Percentiles rank a stretch among this genome's conserved stretches.
phyloP scores from a whole-genome alignment of 2,888 invertebrate species.

The Suillia variegata region DNA sequence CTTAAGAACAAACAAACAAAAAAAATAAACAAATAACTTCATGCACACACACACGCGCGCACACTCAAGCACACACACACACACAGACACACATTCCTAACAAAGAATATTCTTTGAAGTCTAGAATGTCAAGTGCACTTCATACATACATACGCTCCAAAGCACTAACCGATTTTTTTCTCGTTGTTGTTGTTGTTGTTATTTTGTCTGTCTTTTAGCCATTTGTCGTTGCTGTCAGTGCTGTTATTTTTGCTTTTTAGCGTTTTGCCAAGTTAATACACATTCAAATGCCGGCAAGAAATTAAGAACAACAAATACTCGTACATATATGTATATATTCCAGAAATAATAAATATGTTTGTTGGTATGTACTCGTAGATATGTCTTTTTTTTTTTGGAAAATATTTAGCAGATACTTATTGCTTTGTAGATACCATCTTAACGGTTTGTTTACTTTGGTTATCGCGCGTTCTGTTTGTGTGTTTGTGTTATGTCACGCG shows the following conservation, averaged over 20 bases:
- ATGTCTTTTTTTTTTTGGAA: too few species aligned
- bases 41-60: constrained; percentile 20
- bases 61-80: neutral
- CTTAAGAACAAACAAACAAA: constrained; percentile 12
- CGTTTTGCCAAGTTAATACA: neutral
- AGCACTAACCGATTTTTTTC: neutral
- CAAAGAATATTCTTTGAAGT: constrained; percentile 14
- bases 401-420: too few species aligned
- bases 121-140: constrained; percentile 31
- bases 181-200: neutral
- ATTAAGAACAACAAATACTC: too few species aligned
- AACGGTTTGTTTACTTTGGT: too few species aligned
- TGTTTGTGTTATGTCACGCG: too few species aligned
- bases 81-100: too few species aligned
- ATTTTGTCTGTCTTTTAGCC: neutral
- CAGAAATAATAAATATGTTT: too few species aligned
- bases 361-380: too few species aligned
- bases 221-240: neutral
- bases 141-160: neutral
- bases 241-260: neutral
- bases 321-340: too few species aligned
- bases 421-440: too few species aligned
- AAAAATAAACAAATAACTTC: constrained; percentile 19
- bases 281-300: too few species aligned
- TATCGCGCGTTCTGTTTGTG: too few species aligned